Base-by-base conservation (phyloP, 2,888 invertebrate genomes). In the Pristionchus maxplancki region DNA sequence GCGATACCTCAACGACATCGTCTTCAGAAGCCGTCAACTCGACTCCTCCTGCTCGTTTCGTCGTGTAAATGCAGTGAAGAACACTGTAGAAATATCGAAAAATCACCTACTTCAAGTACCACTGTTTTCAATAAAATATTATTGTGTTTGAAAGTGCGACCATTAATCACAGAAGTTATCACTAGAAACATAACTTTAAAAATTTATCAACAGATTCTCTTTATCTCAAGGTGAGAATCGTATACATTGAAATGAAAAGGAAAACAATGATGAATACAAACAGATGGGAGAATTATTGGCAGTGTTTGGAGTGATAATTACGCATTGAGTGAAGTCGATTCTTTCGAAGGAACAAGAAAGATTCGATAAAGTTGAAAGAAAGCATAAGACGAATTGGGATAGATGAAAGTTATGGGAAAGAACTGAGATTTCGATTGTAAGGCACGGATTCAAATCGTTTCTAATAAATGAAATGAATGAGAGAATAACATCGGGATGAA, bases 321-420 rank as follows among this genome's bases (percentile, higher is more conserved):
- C 44, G 78, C 78, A 44, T 78, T 24, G 78, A 48, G n/a, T 40
- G n/a, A n/a, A 15, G n/a, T 78, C 44, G 74, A 78, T 40, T 78
- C 74, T 44, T 78, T 31, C n/a, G n/a, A n/a, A 31, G 11, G 31
- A 28, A 28, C 64, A 9, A 24, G 44, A 78, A 44, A 78, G 44
- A 44, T 15, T 40, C 74, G 44, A 71, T 34, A 37, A 78, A 78
- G 74, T 78, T 78, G 74, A 78, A 78, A 78, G 74, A 78, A 78
- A 71, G 67, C 67, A 78, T 24, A 78, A 9, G 74, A 44, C 74
- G n/a, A 44, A 78, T 44, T 24, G 78, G 78, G 28, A n/a, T 48
- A 17, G 28, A 28, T 24, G 48, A 44, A 15, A 37, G 71, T 71
- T 34, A 78, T 78, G 48, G 78, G 78, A 78, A 31, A 78, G 44